phyloP scores from a whole-genome alignment of 2,797 vertebrate genomes.

The Thaleichthys pacificus region DNA sequence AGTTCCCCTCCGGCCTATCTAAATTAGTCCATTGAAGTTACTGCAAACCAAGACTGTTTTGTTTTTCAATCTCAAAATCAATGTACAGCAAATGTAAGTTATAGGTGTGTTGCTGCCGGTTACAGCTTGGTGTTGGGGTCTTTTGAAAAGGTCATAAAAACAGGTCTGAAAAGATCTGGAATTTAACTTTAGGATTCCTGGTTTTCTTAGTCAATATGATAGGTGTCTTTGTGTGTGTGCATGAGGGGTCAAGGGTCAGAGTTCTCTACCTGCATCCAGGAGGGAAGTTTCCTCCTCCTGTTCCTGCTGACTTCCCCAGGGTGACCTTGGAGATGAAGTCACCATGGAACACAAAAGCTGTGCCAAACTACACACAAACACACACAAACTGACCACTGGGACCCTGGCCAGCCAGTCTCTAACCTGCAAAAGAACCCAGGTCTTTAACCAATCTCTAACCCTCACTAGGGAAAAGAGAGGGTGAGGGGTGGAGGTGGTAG shows the following conservation, averaged over 20 bases:
- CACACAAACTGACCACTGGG: constrained; percentile 12
- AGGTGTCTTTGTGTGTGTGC: constrained; percentile 65
- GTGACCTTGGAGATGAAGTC: constrained; percentile 50
- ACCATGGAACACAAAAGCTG: constrained; percentile 49
- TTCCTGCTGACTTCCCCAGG: constrained; percentile 73
- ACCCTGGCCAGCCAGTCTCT: constrained; percentile 34
- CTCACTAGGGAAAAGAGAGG: constrained; percentile 12
- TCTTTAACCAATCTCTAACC: neutral
- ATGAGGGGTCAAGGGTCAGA: constrained; percentile 54
- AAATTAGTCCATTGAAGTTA: too few relatives aligned
- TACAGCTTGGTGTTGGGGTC: too few relatives aligned
- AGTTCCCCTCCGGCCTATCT: too few relatives aligned
- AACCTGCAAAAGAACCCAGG: constrained; percentile 28
- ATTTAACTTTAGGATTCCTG: too few relatives aligned
- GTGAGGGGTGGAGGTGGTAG: neutral
- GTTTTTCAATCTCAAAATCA: too few relatives aligned
- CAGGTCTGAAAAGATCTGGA: too few relatives aligned
- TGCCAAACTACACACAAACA: constrained; percentile 11
- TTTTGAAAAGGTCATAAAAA: too few relatives aligned
- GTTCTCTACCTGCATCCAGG: constrained; percentile 73
- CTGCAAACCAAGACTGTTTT: too few relatives aligned
- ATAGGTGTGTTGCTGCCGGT: too few relatives aligned
- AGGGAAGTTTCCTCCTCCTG: constrained; percentile 76
- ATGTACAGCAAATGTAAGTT: too few relatives aligned
- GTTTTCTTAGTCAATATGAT: neutral